phyloP scores from a whole-genome alignment of 1,140 invertebrate species.

The Oscheius sp. region DNA sequence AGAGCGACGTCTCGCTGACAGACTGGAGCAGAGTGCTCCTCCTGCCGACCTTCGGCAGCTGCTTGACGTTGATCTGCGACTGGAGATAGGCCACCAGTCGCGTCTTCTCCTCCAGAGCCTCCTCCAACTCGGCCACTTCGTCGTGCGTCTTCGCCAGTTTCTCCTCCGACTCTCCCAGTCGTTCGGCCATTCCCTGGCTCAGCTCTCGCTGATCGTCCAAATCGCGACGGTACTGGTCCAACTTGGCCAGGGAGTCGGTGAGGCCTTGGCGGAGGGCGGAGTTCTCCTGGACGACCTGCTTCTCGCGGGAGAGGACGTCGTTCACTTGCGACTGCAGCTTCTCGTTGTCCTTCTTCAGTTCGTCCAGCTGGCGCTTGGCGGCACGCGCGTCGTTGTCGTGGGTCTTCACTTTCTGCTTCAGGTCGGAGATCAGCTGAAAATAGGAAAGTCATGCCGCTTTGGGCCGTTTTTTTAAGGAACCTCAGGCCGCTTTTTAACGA shows the following conservation, averaged over 20 bases:
- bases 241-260: conserved; percentile 13
- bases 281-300: conserved; percentile 13
- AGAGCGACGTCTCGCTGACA: conserved; percentile 4
- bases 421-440: not conserved
- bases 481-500: no score
- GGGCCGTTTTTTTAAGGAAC: no score
- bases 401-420: not conserved
- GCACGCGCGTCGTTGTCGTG: not conserved
- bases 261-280: conserved; percentile 10
- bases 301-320: not conserved
- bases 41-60: conserved; percentile 20
- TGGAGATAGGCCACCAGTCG: conserved; percentile 11
- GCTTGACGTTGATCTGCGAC: conserved; percentile 23
- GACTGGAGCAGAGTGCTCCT: conserved; percentile 22
- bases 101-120: conserved; percentile 1
- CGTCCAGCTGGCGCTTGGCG: conserved; percentile 5
- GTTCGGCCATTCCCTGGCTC: not conserved
- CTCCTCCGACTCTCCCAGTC: not conserved
- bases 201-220: not conserved
- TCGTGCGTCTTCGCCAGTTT: conserved; percentile 11
- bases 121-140: conserved; percentile 1
- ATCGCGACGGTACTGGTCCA: conserved; percentile 1
- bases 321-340: conserved; percentile 12
- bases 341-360: conserved; percentile 10
- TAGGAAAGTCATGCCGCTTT: no score